Evolutionary conservation across 2,888 invertebrate genomes (phyloP).

Genomic region (Antheraea yamamai): DNA sequence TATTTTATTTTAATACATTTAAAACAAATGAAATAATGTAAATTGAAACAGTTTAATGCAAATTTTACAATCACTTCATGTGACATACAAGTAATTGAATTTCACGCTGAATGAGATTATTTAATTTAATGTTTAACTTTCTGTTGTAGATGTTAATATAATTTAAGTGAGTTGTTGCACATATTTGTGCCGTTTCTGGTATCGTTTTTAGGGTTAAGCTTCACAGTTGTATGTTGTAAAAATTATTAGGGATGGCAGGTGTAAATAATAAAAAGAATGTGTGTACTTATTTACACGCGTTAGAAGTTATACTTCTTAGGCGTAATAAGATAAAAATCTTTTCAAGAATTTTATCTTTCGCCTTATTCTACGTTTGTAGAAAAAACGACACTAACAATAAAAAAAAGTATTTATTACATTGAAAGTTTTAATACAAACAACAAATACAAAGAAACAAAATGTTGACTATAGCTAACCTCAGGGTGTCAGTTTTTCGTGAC

Average conservation of each 20-base stretch:
- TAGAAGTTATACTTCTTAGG: too few species aligned
- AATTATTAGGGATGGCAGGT: background rate
- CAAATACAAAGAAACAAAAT: too few species aligned
- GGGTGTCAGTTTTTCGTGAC: too few species aligned
- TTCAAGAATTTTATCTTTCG: too few species aligned
- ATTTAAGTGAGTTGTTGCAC: slow-evolving; percentile 1
- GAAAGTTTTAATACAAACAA: too few species aligned
- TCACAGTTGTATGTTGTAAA: background rate
- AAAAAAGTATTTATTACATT: too few species aligned
- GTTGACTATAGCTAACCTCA: too few species aligned
- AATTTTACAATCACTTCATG: slow-evolving; percentile 51
- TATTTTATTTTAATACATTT: slow-evolving; percentile 37
- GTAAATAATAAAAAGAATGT: too few species aligned
- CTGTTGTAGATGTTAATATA: slow-evolving; percentile 5
- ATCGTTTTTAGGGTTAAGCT: background rate
- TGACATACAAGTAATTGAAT: slow-evolving; percentile 53
- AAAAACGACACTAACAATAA: too few species aligned
- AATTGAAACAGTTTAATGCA: slow-evolving; percentile 50
- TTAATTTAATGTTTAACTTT: background rate
- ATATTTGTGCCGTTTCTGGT: background rate
- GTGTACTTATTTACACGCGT: too few species aligned
- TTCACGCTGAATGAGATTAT: slow-evolving; percentile 37
- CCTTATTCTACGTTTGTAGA: too few species aligned
- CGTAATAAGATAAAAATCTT: too few species aligned
- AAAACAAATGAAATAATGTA: slow-evolving; percentile 51